Percentiles rank a stretch among this genome's conserved stretches.
Evolutionary conservation across 92 coral and sea anemone species (phyloP).

Genomic region (Palythoa grandiflora): DNA sequence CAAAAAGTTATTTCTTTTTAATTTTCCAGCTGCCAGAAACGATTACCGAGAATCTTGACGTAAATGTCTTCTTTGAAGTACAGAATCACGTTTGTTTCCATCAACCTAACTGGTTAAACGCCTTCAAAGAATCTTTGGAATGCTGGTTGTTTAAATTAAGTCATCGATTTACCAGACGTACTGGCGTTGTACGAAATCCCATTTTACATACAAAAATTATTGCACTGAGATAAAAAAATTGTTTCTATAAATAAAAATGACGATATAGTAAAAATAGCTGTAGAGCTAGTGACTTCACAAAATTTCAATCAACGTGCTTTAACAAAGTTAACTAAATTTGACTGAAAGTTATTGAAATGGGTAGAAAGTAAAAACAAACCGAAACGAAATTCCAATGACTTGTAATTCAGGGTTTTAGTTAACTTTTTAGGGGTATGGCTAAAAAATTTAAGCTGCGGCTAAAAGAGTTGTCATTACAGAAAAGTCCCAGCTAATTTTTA

Average conservation of each 20-base stretch:
- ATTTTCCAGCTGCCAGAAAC: not conserved
- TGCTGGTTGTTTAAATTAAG: not conserved
- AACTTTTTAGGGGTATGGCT: no score
- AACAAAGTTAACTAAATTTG: not conserved
- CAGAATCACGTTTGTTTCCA: not conserved
- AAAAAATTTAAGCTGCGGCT: no score
- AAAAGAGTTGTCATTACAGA: no score
- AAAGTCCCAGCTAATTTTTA: no score
- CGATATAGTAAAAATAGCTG: not conserved
- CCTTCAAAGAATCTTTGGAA: not conserved
- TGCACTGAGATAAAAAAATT: not conserved
- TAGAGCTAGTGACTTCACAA: no score
- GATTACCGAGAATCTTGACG: not conserved
- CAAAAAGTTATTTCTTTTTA: not conserved
- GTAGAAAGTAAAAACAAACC: not conserved
- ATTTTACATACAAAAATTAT: not conserved
- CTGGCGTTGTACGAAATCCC: not conserved
- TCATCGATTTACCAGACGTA: not conserved
- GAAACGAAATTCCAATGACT: not conserved
- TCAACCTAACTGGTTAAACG: constrained; percentile 5
- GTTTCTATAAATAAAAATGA: not conserved
- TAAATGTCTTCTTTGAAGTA: not conserved
- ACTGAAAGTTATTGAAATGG: no score
- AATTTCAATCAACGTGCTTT: not conserved
- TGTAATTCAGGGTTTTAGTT: not conserved